Percentiles rank a stretch among this genome's conserved stretches.
Evolutionary conservation across 2,888 invertebrate species (phyloP).

Genomic region (Kuschelorhynchus macadamiae): DNA sequence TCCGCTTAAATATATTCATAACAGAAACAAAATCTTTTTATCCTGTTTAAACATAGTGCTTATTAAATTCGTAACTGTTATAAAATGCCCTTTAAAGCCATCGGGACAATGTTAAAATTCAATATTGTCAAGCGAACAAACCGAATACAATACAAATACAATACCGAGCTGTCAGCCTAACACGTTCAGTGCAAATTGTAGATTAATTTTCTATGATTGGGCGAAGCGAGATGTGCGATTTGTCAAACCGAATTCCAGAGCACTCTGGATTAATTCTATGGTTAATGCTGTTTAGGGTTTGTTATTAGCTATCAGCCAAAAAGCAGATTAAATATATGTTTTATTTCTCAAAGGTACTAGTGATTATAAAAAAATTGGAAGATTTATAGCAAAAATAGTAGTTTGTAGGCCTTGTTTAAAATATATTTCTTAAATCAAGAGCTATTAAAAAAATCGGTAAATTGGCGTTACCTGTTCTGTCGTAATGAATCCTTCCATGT

Average conservation of each 20-base stretch:
- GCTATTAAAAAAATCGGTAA: too few species aligned
- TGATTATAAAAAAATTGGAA: too few species aligned
- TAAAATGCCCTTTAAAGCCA: background rate
- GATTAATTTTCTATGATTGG: constrained; percentile 48
- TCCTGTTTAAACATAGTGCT: too few species aligned
- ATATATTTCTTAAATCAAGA: too few species aligned
- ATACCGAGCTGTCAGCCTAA: constrained; percentile 36
- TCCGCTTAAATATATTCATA: too few species aligned
- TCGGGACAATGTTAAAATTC: constrained; percentile 19
- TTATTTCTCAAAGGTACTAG: too few species aligned
- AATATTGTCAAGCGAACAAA: constrained; percentile 36
- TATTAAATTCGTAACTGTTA: too few species aligned
- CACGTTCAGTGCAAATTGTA: constrained; percentile 33
- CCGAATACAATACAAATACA: constrained; percentile 40
- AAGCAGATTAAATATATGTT: background rate
- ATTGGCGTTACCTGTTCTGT: too few species aligned
- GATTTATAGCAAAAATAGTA: too few species aligned
- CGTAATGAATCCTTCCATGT: too few species aligned
- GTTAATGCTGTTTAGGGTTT: constrained; percentile 29
- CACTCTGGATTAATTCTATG: constrained; percentile 24
- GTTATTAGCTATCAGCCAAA: constrained; percentile 15
- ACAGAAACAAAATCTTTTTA: too few species aligned
- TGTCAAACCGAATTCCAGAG: constrained; percentile 38
- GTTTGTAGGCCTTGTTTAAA: too few species aligned
- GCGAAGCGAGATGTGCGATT: constrained; percentile 27